These are phyloP conservation scores for Xiphorhynchus elegans DNA, from an alignment of 2,113 vertebrate genomes.

Conservation along the genomic window DNA sequence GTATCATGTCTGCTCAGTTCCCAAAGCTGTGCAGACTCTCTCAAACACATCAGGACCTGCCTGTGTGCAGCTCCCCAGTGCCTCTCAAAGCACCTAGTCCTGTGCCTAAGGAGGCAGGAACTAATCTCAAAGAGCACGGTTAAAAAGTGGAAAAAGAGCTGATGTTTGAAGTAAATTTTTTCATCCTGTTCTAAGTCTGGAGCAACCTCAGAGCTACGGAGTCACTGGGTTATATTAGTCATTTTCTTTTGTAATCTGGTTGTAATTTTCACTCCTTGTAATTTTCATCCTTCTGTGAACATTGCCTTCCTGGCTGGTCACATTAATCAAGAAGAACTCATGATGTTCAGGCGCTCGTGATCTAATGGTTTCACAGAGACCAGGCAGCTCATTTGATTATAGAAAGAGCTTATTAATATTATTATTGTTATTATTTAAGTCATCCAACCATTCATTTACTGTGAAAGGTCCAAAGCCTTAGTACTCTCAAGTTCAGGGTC, in stretches of 20 bases:
- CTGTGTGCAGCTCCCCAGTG: neutral
- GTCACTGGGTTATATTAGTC: neutral
- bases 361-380: conserved; percentile 14
- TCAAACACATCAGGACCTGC: neutral
- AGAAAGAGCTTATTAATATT: neutral
- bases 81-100: neutral
- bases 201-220: neutral
- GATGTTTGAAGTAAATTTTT: neutral
- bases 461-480: neutral
- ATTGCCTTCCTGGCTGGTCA: neutral
- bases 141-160: neutral
- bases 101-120: neutral
- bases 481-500: neutral
- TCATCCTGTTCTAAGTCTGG: neutral
- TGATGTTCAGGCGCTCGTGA: neutral
- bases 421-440: neutral
- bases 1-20: neutral
- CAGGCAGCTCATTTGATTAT: neutral
- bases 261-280: neutral
- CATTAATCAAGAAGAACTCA: neutral
- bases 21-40: neutral
- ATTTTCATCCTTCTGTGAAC: conserved; percentile 12
- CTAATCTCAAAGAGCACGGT: neutral
- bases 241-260: neutral
- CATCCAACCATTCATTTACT: neutral